A percentile compares a stretch with the other conserved stretches of the same genome.
phyloP scores from a whole-genome alignment of 2,797 vertebrate genomes.

The Fistularia commersonii region DNA sequence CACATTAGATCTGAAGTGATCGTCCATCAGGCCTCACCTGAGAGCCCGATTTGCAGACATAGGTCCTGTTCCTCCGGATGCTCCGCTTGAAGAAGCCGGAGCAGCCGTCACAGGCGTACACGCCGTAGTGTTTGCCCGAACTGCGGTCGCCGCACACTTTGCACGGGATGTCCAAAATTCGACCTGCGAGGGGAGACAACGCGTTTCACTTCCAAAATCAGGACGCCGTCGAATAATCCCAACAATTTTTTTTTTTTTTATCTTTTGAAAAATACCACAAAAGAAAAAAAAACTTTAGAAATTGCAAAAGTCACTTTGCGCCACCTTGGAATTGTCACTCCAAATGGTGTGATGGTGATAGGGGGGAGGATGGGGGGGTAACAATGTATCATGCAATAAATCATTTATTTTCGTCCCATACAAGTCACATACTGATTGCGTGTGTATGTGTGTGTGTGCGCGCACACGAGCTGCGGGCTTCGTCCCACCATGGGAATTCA shows the following conservation, averaged over 20 bases:
- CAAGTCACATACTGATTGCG: too few relatives aligned
- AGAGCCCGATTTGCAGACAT: constrained; percentile 98
- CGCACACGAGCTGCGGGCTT: constrained; percentile 10
- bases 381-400: neutral
- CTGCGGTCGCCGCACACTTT: constrained; percentile 98
- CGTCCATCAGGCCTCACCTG: constrained; percentile 78
- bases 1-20: neutral
- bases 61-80: constrained; percentile 94
- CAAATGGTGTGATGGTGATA: too few relatives aligned
- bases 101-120: constrained; percentile 97
- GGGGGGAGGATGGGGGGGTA: too few relatives aligned
- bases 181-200: constrained; percentile 74
- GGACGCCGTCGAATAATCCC: neutral
- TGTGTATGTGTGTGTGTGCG: too few relatives aligned
- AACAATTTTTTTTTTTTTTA: neutral
- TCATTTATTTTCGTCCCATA: constrained; percentile 17
- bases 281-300: too few relatives aligned
- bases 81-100: constrained; percentile 99
- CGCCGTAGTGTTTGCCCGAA: constrained; percentile 97
- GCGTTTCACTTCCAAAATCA: neutral
- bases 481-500: constrained; percentile 70
- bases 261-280: too few relatives aligned
- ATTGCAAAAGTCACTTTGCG: too few relatives aligned
- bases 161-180: constrained; percentile 97
- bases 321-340: too few relatives aligned